phyloP scores from a whole-genome alignment of 2,888 invertebrate genomes.

The Sicus ferrugineus region DNA sequence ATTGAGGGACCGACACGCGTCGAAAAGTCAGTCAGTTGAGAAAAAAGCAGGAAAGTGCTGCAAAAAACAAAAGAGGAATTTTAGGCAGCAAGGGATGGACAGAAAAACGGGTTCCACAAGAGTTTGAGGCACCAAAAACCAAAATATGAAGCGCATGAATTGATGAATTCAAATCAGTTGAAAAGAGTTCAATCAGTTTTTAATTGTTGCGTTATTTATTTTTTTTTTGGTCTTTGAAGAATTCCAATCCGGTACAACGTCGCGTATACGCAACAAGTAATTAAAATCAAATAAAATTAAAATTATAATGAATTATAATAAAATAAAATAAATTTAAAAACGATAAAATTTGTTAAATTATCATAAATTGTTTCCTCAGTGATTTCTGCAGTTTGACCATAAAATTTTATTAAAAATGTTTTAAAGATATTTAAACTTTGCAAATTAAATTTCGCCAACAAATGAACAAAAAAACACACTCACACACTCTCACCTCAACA shows the following conservation, averaged over 20 bases:
- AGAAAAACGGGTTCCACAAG: not conserved
- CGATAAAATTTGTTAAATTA: no score
- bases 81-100: not conserved
- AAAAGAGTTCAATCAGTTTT: slow-evolving; percentile 15
- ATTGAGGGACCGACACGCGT: slow-evolving; percentile 18
- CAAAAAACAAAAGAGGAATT: not conserved
- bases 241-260: no score
- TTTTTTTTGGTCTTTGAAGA: not conserved
- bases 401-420: no score
- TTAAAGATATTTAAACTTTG: no score
- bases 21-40: slow-evolving; percentile 11
- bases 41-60: slow-evolving; percentile 7
- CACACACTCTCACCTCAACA: not conserved
- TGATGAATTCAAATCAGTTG: not conserved
- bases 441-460: no score
- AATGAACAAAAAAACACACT: not conserved
- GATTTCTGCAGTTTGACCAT: no score
- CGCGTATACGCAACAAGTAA: no score
- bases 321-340: no score
- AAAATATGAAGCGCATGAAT: not conserved
- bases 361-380: no score
- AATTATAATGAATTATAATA: no score
- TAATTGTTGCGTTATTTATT: slow-evolving; percentile 23
- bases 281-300: no score
- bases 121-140: not conserved